Percentiles rank a stretch among this genome's conserved stretches.
Evolutionary conservation across 2,888 invertebrate genomes (phyloP).

Genomic region (Lycophotia porphyrea): DNA sequence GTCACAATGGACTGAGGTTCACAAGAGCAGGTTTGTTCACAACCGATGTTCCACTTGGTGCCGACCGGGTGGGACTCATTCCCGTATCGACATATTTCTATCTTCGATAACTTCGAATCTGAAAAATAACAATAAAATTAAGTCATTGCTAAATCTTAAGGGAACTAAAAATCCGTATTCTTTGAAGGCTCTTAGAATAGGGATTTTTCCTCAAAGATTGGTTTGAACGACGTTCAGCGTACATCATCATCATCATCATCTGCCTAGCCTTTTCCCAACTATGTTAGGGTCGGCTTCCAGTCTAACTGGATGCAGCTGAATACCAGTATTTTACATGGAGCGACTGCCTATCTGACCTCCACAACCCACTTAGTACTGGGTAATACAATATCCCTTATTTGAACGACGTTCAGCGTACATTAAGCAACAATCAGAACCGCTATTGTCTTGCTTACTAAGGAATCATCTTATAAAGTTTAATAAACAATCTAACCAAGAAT

Average conservation of each 20-base stretch:
- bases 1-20: conserved; percentile 93
- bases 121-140: conserved; percentile 59
- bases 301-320: too few species aligned
- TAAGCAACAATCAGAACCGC: not conserved
- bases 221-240: not conserved
- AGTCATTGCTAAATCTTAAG: not conserved
- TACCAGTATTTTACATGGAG: too few species aligned
- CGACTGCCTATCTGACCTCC: too few species aligned
- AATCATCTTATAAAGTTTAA: not conserved
- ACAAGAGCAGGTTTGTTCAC: conserved; percentile 94
- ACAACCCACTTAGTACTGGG: too few species aligned
- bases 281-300: too few species aligned
- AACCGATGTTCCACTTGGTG: conserved; percentile 94
- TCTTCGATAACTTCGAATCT: conserved; percentile 78
- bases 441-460: not conserved
- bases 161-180: too few species aligned
- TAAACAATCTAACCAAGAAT: not conserved
- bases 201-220: not conserved
- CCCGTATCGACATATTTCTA: conserved; percentile 90
- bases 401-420: not conserved
- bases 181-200: not conserved
- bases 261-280: too few species aligned
- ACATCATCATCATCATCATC: too few species aligned
- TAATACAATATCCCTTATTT: too few species aligned
- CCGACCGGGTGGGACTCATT: conserved; percentile 93